phyloP scores from a whole-genome alignment of 2,113 vertebrate species.

The Pseudolaguvia tuberculata region DNA sequence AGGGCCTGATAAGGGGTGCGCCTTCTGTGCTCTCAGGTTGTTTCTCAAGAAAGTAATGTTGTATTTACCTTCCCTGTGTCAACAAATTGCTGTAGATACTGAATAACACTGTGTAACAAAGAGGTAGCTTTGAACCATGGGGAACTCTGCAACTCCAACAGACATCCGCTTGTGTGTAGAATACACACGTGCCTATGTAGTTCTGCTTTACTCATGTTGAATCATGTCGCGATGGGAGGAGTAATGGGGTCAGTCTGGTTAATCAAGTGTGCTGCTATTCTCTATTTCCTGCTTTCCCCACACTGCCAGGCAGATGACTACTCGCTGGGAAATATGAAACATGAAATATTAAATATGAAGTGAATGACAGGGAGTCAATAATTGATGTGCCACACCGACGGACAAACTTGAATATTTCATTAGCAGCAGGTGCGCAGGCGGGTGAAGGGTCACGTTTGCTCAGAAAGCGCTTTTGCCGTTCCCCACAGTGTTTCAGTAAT shows the following conservation, averaged over 20 bases:
- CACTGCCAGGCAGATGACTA: neutral
- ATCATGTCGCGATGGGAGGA: neutral
- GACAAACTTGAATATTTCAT: constrained; percentile 45
- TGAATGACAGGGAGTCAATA: constrained; percentile 38
- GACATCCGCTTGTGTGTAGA: neutral
- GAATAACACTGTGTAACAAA: neutral
- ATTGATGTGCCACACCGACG: constrained; percentile 35
- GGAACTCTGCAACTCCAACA: neutral
- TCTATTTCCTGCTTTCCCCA: neutral
- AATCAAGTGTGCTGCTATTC: neutral
- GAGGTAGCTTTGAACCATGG: neutral
- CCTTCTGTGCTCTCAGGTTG: too few relatives aligned
- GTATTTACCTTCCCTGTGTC: neutral
- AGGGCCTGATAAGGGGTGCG: too few relatives aligned
- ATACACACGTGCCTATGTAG: neutral
- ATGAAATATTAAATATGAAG: constrained; percentile 39
- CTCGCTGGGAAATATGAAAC: constrained; percentile 23
- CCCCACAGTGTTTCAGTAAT: constrained; percentile 27
- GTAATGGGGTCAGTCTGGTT: constrained; percentile 6
- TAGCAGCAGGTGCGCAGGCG: constrained; percentile 43
- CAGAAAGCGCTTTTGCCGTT: constrained; percentile 2
- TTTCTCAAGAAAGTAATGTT: too few relatives aligned
- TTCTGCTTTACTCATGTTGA: neutral
- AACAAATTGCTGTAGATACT: neutral
- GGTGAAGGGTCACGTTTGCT: constrained; percentile 41